A percentile compares a stretch with the other conserved stretches of the same genome.
Conservation (phyloP, 2,113 vertebrate species). For the Gulo gulo region DNA sequence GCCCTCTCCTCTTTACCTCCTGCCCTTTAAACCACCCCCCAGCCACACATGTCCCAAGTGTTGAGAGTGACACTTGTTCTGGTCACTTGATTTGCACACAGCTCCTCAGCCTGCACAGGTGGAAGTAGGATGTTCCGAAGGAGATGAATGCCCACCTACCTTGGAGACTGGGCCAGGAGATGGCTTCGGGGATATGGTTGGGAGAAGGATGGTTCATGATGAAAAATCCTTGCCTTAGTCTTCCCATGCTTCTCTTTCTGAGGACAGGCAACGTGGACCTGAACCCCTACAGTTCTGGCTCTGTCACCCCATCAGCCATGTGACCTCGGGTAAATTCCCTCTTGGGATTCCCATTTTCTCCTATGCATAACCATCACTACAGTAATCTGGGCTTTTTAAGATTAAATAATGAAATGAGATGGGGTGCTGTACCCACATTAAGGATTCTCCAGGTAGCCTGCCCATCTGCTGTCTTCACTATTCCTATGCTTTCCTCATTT, state of each 20-base stretch:
- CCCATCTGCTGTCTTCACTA: not conserved
- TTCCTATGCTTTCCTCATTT: not conserved
- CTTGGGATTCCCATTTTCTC: not conserved
- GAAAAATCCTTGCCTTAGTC: not conserved
- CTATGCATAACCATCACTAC: not conserved
- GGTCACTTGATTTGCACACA: not conserved
- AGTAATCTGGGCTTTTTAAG: not conserved
- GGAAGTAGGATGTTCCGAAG: conserved; percentile 2
- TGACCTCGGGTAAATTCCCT: not conserved
- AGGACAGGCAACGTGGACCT: not conserved
- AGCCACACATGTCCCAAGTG: not conserved
- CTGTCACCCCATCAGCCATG: not conserved
- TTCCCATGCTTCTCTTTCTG: not conserved
- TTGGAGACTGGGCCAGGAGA: not conserved
- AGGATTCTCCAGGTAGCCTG: not conserved
- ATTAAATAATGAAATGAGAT: not conserved
- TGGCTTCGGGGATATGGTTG: not conserved
- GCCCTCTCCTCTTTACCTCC: not conserved
- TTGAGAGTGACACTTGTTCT: not conserved
- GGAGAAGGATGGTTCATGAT: not conserved
- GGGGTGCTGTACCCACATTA: not conserved
- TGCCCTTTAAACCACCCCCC: not conserved
- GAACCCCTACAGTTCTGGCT: not conserved
- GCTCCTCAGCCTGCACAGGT: not conserved
- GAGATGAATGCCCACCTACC: not conserved